A percentile compares a stretch with the other conserved stretches of the same genome.
Conservation (phyloP, 2,113 vertebrate species). For the Istiophorus platypterus region DNA sequence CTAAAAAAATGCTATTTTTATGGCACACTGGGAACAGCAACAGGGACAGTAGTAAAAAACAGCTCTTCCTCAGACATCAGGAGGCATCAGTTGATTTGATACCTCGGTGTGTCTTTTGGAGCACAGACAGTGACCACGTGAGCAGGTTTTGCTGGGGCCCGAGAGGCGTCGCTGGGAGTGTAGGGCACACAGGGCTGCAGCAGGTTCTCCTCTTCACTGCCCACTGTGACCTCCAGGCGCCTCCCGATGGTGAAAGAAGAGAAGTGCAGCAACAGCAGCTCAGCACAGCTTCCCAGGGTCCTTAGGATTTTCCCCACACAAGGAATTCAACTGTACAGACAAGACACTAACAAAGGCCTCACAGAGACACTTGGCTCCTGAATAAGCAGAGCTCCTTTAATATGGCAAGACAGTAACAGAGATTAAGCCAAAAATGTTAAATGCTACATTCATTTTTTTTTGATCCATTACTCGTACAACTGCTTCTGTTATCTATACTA, state of each 20-base stretch:
- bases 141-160: background rate
- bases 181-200: constrained; percentile 80
- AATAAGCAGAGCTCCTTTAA: background rate
- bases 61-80: background rate
- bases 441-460: constrained; percentile 14
- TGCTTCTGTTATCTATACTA: background rate
- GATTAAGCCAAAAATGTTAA: background rate
- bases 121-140: constrained; percentile 74
- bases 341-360: background rate
- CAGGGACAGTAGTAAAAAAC: background rate
- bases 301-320: constrained; percentile 71
- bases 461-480: background rate
- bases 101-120: constrained; percentile 58
- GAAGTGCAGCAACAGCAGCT: constrained; percentile 93
- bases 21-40: background rate
- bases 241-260: constrained; percentile 89
- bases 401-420: background rate
- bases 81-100: background rate
- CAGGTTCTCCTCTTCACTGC: constrained; percentile 84
- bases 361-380: background rate
- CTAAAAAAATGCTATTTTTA: background rate
- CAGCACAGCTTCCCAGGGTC: constrained; percentile 87
- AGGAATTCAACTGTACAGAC: background rate
- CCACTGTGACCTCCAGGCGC: constrained; percentile 86
- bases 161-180: background rate